phyloP scores from a whole-genome alignment of 2,797 vertebrate genomes.

The Rhinoraja longicauda region DNA sequence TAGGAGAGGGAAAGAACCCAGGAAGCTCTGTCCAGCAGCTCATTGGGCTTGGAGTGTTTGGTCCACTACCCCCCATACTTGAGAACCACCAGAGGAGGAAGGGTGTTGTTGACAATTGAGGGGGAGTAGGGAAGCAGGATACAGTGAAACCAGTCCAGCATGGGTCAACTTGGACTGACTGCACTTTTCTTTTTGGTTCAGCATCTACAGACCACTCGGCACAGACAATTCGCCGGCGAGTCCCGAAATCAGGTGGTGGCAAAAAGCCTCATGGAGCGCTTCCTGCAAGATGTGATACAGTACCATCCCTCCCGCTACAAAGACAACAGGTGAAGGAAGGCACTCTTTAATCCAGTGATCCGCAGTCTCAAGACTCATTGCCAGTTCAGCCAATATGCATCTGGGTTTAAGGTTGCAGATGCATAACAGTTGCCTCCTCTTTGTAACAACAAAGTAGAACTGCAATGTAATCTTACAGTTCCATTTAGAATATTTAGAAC shows the following conservation, averaged over 20 bases:
- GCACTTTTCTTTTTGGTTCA: constrained; percentile 48
- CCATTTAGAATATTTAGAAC: too few relatives aligned
- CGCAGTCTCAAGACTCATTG: background rate
- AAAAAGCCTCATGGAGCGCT: constrained; percentile 77
- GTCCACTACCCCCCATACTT: too few relatives aligned
- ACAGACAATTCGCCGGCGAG: constrained; percentile 67
- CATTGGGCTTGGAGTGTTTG: background rate
- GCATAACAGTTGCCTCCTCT: background rate
- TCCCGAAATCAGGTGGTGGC: constrained; percentile 52
- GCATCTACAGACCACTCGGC: constrained; percentile 79
- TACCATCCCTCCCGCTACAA: constrained; percentile 77
- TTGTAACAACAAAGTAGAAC: background rate
- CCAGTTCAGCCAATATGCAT: background rate
- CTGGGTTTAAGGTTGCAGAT: too few relatives aligned
- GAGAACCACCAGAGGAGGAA: background rate
- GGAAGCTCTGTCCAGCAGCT: too few relatives aligned
- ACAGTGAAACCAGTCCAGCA: background rate
- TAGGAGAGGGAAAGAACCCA: too few relatives aligned
- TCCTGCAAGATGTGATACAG: constrained; percentile 79
- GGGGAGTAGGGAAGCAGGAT: too few relatives aligned
- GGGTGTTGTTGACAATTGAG: background rate
- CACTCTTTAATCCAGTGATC: background rate
- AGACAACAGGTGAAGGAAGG: constrained; percentile 65
- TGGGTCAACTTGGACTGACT: constrained; percentile 20
- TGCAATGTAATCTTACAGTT: too few relatives aligned